phyloP scores from a whole-genome alignment of 2,797 vertebrate genomes.

The Corythornis leucogaster region DNA sequence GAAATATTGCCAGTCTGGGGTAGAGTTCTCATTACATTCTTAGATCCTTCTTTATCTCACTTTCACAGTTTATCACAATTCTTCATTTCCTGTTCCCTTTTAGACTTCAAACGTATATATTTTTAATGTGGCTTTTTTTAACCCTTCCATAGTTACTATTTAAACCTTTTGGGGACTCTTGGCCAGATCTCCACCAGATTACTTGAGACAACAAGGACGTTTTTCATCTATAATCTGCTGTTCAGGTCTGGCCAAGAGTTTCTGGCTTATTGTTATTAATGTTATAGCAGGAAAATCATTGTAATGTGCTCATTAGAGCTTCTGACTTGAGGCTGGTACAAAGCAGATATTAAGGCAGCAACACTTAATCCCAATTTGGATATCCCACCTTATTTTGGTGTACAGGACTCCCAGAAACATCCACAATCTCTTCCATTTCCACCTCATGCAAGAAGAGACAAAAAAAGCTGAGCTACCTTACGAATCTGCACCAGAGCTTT shows the following conservation, averaged over 20 bases:
- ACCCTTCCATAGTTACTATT: slow-evolving; percentile 29
- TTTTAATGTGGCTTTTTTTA: slow-evolving; percentile 49
- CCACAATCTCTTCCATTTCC: not conserved
- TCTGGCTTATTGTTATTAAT: not conserved
- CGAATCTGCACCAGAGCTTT: not conserved
- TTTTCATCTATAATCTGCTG: not conserved
- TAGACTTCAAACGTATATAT: slow-evolving; percentile 22
- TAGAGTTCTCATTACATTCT: slow-evolving; percentile 34
- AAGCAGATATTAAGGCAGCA: not conserved
- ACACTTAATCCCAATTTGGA: not conserved
- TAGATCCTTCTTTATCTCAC: slow-evolving; percentile 60
- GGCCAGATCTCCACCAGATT: not conserved
- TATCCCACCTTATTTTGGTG: not conserved
- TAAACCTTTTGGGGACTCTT: not conserved
- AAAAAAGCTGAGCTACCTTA: not conserved
- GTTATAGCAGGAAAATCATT: not conserved
- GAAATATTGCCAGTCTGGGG: slow-evolving; percentile 14
- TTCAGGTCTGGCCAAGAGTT: not conserved
- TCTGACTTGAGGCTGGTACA: not conserved
- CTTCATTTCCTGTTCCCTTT: slow-evolving; percentile 67
- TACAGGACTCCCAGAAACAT: not conserved
- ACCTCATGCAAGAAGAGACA: not conserved
- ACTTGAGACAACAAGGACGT: not conserved
- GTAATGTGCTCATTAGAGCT: not conserved
- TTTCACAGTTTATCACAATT: slow-evolving; percentile 63